Evolutionary conservation across 2,888 invertebrate species (phyloP).

Genomic region (Lasius fuliginosus): DNA sequence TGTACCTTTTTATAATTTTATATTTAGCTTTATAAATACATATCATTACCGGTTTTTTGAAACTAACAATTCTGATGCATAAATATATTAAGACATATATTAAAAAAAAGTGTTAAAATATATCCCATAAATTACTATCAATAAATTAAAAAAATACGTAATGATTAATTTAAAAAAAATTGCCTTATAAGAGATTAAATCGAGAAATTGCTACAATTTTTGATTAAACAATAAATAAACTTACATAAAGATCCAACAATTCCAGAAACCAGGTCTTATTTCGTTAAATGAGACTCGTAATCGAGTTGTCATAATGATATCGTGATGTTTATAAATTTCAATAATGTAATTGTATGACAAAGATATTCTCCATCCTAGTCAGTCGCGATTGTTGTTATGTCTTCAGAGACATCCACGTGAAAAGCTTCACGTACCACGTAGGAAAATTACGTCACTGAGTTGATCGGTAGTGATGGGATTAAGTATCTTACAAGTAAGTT

Average conservation of each 20-base stretch:
- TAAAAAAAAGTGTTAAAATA: not conserved
- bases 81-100: not conserved
- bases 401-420: not conserved
- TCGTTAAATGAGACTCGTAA: not conserved
- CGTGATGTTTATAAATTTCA: not conserved
- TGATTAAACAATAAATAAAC: not conserved
- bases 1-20: not conserved
- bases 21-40: not conserved
- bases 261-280: not conserved
- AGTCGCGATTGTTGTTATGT: not conserved
- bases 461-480: not conserved
- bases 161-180: not conserved
- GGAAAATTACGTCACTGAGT: not conserved
- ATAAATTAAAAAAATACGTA: not conserved
- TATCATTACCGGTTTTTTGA: not conserved
- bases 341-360: not conserved
- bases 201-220: not conserved
- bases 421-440: not conserved
- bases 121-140: not conserved
- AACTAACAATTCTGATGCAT: not conserved
- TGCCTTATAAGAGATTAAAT: not conserved
- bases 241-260: not conserved
- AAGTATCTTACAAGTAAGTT: too few species aligned
- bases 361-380: not conserved
- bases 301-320: not conserved